These are phyloP conservation scores for Drosophila varians DNA, from an alignment of 1,140 invertebrate species.

Conservation along the genomic window DNA sequence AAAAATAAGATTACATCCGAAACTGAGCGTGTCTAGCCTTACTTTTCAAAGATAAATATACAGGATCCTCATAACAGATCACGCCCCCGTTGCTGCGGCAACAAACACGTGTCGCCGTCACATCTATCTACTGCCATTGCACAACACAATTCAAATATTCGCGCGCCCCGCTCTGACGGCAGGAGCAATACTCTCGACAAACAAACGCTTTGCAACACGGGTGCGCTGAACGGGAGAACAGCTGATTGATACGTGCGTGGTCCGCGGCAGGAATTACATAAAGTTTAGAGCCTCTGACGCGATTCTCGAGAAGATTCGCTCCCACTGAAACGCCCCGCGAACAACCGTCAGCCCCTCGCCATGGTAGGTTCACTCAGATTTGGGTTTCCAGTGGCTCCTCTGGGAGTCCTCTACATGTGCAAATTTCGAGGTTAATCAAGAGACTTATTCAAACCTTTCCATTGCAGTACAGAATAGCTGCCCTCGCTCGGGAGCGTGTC, in stretches of 20 bases:
- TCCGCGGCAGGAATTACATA: conserved; percentile 70
- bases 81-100: conserved; percentile 1
- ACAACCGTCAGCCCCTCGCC: conserved; percentile 32
- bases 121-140: neutral
- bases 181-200: neutral
- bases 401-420: conserved; percentile 44
- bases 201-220: conserved; percentile 12
- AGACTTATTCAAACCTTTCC: conserved; percentile 15
- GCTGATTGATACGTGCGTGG: conserved; percentile 71
- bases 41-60: conserved; percentile 25
- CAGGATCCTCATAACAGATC: conserved; percentile 10
- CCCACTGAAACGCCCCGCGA: conserved; percentile 29
- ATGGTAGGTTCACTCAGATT: conserved; percentile 68
- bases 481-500: conserved; percentile 67
- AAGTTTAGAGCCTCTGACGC: conserved; percentile 64
- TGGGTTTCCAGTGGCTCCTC: neutral
- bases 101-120: conserved; percentile 11
- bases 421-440: conserved; percentile 62
- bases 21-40: conserved; percentile 21
- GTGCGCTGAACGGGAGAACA: conserved; percentile 44
- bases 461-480: conserved; percentile 73
- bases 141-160: conserved; percentile 23
- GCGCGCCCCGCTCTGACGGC: conserved; percentile 6
- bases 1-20: neutral
- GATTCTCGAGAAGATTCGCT: conserved; percentile 37